Conservation (phyloP, 2,113 vertebrate genomes). For the Poeciliopsis prolifica region DNA sequence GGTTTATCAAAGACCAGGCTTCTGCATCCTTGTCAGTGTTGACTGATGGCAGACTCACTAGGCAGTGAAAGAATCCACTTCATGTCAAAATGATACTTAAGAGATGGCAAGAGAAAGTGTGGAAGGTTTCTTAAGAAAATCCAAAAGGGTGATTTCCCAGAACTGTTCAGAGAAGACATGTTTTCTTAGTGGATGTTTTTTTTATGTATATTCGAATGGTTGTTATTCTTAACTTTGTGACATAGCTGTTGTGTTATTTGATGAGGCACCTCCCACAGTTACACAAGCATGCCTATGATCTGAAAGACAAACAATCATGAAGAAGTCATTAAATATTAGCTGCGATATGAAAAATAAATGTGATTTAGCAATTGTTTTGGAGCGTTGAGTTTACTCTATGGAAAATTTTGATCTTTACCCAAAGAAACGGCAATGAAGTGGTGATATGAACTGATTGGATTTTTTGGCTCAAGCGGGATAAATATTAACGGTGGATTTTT, state of each 20-base stretch:
- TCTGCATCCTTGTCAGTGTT: conserved; percentile 46
- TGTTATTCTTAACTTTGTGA: not conserved
- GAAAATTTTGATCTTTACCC: too few species aligned
- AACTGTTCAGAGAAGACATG: not conserved
- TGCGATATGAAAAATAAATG: too few species aligned
- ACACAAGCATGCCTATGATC: not conserved
- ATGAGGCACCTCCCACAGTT: not conserved
- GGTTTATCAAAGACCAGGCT: conserved; percentile 15
- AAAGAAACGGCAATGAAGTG: too few species aligned
- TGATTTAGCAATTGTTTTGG: too few species aligned
- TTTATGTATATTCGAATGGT: not conserved
- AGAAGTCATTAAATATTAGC: too few species aligned
- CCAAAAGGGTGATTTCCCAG: not conserved
- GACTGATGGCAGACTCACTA: conserved; percentile 33
- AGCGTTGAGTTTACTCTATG: too few species aligned
- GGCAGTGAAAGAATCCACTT: conserved; percentile 44
- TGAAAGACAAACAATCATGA: too few species aligned
- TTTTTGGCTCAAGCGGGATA: too few species aligned
- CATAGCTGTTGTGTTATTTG: not conserved
- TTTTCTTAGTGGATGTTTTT: not conserved
- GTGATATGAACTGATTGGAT: too few species aligned
- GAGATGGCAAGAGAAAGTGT: not conserved
- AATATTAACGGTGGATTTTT: too few species aligned
- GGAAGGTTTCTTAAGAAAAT: not conserved
- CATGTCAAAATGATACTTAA: not conserved